Evolutionary conservation across 2,888 invertebrate genomes (phyloP), one percentile per base, ranked within the genome.

Genomic region (Mesorhabditis sp.): DNA sequence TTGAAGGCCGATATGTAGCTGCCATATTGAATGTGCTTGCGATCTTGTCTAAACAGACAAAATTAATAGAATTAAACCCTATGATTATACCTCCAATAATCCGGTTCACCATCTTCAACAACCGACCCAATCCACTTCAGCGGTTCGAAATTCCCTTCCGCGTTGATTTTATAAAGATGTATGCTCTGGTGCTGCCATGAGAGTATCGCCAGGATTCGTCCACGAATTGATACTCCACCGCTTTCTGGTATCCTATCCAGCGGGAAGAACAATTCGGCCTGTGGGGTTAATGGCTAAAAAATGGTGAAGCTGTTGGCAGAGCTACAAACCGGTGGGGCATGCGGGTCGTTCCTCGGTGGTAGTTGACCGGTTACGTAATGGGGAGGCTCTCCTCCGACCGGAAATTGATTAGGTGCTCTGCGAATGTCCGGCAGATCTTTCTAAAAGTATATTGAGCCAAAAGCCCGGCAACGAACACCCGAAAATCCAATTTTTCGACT

Each of bases 121-220:
- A 50, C 58, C n/a, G 58, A 50, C n/a, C 58, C 58, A n/a, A 50
- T 50, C n/a, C 10, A 13, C n/a, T 50, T 50, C 58, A 50, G n/a
- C 10, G 58, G 58, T 13, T 13, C 58, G n/a, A 50, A 13, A 13
- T 50, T 50, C n/a, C 58, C 58, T 50, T n/a, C 10, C n/a, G 7
- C 58, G n/a, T 50, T n/a, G 58, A 50, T 50, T 50, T 50, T 50
- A 10, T 13, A n/a, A 50, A 50, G 7, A 10, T 10, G 7, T 13
- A 50, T 50, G 7, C n/a, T 10, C n/a, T 50, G 58, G n/a, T 50
- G 58, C n/a, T 50, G 58, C n/a, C 10, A 50, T n/a, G 58, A 50
- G 7, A 50, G n/a, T n/a, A 50, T n/a, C 10, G 58, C 7, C 7
- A 50, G 58, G n/a, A n/a, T 50, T 50, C 58, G 58, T 10, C 58